Evolutionary conservation across 2,113 vertebrate genomes (phyloP), one percentile per base, ranked within the genome.

Genomic region (Grallaria varia): DNA sequence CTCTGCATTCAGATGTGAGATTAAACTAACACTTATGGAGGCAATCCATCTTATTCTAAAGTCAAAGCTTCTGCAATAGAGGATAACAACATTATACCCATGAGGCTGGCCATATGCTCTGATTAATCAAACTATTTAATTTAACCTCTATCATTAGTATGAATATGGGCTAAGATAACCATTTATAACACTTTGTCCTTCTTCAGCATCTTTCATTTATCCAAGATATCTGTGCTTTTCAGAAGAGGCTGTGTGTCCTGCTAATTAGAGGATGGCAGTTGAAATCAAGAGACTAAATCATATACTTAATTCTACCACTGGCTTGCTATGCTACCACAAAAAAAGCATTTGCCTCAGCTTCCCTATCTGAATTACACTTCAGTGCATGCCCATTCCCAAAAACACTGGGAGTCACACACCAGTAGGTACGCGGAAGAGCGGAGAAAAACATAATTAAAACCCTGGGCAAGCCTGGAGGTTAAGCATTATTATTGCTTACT

Each of bases 121-220:
- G 87, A 96, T 97, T 95, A 96, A 97, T 95, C 82, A 93, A 97
- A 95, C 85, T 76, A 75, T 89, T 96, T 92, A 92, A 93, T 95
- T 95, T 95, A 96, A 96, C 79, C 93, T 95, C 86, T 35, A 81
- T 95, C 81, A 95, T 84, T 93, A 87, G 73, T 82, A 86, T 20
- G n/a, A 92, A 92, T 91, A 91, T 64, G 76, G 88, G 83, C 80
- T 92, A 90, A 87, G 89, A 76, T n/a, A 88, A 81, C 62, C 49
- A 94, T 96, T 96, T 94, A 31, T 90, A 95, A 90, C 44, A 71
- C 67, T 93, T 85, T 82, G 72, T 89, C 68, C 73, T 93, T 89
- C 89, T 87, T 85, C 63, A 84, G 50, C 52, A 63, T 84, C 71
- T 94, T 92, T 67, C 64, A 75, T 73, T 91, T 77, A 64, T 78